Conservation (phyloP, 2,888 invertebrate species). For the Nymphalis urticae region DNA sequence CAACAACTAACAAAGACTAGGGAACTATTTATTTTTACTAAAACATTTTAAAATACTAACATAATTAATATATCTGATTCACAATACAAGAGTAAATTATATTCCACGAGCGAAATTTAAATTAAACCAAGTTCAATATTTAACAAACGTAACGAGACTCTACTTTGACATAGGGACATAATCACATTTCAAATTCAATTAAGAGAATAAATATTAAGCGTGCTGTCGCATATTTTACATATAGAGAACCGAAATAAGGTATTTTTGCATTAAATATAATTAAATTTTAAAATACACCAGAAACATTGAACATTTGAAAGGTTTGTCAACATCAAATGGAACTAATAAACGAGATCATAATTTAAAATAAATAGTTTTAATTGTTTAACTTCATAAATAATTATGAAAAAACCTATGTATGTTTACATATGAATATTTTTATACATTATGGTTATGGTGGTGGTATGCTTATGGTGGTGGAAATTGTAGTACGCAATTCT, state of each 20-base stretch:
- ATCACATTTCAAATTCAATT: constrained; percentile 10
- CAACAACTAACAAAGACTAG: constrained; percentile 11
- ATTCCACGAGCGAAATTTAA: not conserved
- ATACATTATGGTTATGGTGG: no score
- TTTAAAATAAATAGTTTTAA: no score
- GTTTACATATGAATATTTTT: no score
- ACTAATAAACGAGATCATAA: no score
- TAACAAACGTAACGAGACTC: constrained; percentile 4
- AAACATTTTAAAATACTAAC: constrained; percentile 4
- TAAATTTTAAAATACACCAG: no score
- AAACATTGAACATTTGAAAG: no score
- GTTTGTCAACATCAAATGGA: no score
- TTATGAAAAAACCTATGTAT: no score
- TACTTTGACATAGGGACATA: constrained; percentile 9
- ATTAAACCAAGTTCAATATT: constrained; percentile 5
- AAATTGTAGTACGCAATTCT: no score
- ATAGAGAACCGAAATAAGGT: not conserved
- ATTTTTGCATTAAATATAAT: not conserved
- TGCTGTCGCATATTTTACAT: not conserved
- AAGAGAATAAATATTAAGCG: constrained; percentile 7
- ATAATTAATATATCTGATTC: not conserved
- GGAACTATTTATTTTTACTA: not conserved
- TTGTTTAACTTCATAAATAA: no score
- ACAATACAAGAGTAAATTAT: not conserved
- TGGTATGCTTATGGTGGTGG: no score